Evolutionary conservation across 2,888 invertebrate species (phyloP).

Genomic region (Sarcophaga variegata): DNA sequence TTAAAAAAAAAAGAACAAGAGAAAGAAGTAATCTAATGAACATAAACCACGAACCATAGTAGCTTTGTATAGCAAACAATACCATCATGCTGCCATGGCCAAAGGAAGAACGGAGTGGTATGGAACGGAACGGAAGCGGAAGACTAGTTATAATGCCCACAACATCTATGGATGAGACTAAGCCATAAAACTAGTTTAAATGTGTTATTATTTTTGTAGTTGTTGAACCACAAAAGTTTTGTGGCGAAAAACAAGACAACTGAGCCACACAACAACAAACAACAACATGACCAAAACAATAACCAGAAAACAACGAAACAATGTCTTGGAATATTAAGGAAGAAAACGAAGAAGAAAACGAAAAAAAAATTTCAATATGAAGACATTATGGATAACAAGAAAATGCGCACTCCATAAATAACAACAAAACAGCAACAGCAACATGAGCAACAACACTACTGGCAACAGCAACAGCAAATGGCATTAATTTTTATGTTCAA

Average conservation of each 20-base stretch:
- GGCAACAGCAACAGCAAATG: constrained; percentile 6
- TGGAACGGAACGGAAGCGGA: too few species aligned
- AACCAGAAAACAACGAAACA: constrained; percentile 6
- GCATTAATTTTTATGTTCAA: constrained; percentile 30
- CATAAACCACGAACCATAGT: neutral
- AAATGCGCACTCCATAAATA: constrained; percentile 65
- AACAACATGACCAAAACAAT: constrained; percentile 1
- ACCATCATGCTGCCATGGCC: neutral
- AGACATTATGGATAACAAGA: constrained; percentile 60
- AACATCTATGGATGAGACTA: neutral
- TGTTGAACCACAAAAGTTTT: constrained; percentile 27
- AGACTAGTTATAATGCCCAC: neutral
- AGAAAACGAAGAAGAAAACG: neutral
- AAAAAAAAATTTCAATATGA: constrained; percentile 25
- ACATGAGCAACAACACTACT: constrained; percentile 13
- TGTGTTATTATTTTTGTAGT: constrained; percentile 20
- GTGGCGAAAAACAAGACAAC: constrained; percentile 15
- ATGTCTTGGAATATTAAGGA: constrained; percentile 15
- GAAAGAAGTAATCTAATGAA: neutral
- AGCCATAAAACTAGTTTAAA: neutral
- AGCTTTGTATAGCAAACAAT: neutral
- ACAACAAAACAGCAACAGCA: constrained; percentile 48
- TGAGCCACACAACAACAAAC: neutral
- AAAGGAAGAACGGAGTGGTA: neutral
- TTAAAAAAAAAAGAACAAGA: neutral